phyloP scores from a whole-genome alignment of 2,888 invertebrate genomes.

The Masnerella sp. region DNA sequence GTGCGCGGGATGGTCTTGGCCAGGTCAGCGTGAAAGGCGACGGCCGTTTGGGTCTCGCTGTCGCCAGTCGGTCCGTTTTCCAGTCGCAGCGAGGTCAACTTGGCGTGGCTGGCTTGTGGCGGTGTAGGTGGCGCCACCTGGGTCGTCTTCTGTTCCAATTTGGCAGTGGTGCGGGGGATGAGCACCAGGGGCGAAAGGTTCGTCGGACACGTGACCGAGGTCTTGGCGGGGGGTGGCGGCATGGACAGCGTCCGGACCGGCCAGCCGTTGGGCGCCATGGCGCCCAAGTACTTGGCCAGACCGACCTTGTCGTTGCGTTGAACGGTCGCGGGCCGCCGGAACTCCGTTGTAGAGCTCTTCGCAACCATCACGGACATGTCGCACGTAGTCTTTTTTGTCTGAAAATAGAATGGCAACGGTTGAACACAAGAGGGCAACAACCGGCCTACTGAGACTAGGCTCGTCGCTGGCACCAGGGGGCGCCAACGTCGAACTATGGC shows the following conservation, averaged over 20 bases:
- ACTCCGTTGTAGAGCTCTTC: constrained; percentile 73
- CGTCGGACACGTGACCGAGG: constrained; percentile 67
- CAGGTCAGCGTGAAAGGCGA: constrained; percentile 39
- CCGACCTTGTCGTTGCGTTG: constrained; percentile 74
- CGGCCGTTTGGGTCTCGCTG: constrained; percentile 29
- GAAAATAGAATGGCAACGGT: constrained; percentile 10
- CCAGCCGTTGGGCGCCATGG: constrained; percentile 69
- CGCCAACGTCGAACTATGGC: too few relatives aligned
- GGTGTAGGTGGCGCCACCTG: constrained; percentile 78
- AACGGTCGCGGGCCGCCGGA: constrained; percentile 74
- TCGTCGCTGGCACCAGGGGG: too few relatives aligned
- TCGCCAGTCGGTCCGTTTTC: constrained; percentile 68
- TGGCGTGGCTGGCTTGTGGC: constrained; percentile 68
- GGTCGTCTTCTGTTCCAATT: constrained; percentile 80
- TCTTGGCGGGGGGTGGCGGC: constrained; percentile 69
- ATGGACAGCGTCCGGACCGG: constrained; percentile 68
- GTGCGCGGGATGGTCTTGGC: constrained; percentile 65
- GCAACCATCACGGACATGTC: constrained; percentile 74
- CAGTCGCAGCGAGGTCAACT: constrained; percentile 71
- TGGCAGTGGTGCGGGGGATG: constrained; percentile 79
- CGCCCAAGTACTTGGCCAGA: constrained; percentile 71
- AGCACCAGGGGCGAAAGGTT: constrained; percentile 78
- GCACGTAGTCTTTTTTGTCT: constrained; percentile 67
- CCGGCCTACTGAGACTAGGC: neutral
- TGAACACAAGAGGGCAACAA: constrained; percentile 43